Conservation (phyloP, 2,797 vertebrate genomes). For the Zenarchopterus dispar region DNA sequence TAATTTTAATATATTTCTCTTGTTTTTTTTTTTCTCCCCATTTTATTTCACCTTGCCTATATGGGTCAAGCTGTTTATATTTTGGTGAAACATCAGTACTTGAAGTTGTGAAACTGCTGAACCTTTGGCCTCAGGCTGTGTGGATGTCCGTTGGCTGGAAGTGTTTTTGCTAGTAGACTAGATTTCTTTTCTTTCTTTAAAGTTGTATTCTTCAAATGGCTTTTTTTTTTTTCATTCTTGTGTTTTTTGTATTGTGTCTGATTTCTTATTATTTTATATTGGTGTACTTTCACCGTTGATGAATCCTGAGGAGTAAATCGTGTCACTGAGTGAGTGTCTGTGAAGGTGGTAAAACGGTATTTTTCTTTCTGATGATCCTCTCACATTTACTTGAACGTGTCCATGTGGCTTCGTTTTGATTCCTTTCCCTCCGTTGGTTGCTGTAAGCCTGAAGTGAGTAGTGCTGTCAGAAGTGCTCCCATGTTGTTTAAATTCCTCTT, state of each 20-base stretch:
- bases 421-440: conserved; percentile 43
- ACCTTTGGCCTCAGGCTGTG: conserved; percentile 61
- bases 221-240: conserved; percentile 60
- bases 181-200: conserved; percentile 55
- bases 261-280: conserved; percentile 18
- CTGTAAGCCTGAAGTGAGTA: conserved; percentile 60
- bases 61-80: conserved; percentile 56
- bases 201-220: conserved; percentile 60
- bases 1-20: conserved; percentile 19
- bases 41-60: conserved; percentile 57
- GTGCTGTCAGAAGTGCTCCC: conserved; percentile 55
- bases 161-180: conserved; percentile 56
- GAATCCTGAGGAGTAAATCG: conserved; percentile 29
- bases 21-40: no score
- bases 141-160: conserved; percentile 53
- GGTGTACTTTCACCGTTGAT: conserved; percentile 46
- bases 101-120: conserved; percentile 83
- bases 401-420: conserved; percentile 51
- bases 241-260: conserved; percentile 66
- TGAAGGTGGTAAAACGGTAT: conserved; percentile 35
- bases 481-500: conserved; percentile 60
- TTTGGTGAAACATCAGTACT: conserved; percentile 78
- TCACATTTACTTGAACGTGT: conserved; percentile 78
- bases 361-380: conserved; percentile 65
- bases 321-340: conserved; percentile 33